Base-by-base conservation (phyloP, 2,888 invertebrate genomes). In the Cryptosula pallasiana region DNA sequence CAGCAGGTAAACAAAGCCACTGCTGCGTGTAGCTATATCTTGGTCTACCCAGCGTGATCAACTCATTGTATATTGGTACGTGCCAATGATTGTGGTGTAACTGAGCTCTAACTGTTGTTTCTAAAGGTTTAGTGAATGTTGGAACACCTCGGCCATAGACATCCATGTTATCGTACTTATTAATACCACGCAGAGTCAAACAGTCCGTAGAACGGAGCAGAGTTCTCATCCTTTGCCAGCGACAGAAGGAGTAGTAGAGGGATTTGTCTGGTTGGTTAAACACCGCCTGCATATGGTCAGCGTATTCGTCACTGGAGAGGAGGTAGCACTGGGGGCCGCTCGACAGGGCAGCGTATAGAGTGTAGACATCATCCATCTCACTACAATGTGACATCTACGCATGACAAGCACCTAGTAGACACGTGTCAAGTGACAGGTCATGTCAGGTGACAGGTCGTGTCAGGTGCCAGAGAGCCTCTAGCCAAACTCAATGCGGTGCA, bases 291-390 rank as follows among this genome's bases (percentile, higher is more conserved):
- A 13, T n/a, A 27, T 63, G 63, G 3, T 63, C 32, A 2, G 25
- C 16, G 32, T 29, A 63, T 27, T 13, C 32, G 32, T 63, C 63
- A 32, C 25, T 29, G 5, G 63, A 63, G 29, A 63, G 27, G 5
- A 63, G 9, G 63, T 63, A 34, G n/a, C 63, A 63, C 29, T 32
- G 27, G 63, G 32, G 29, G 2, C 63, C 63, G 27, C 29, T 29
- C 5, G 29, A 63, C 29, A 63, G 63, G 32, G 63, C 63, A 13
- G 63, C 63, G 63, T 63, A 63, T 34, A 63, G 9, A 5, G 63
- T 63, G n/a, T 29, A 63, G 29, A 63, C 63, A n/a, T 63, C 63
- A 34, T 63, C 63, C 27, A 27, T 25, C 3, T 20, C 63, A 13
- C 63, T 63, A n/a, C 5, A 63, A 32, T n/a, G 25, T 5, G n/a